phyloP scores from a whole-genome alignment of 2,797 vertebrate genomes.

The Gallinago stenura region DNA sequence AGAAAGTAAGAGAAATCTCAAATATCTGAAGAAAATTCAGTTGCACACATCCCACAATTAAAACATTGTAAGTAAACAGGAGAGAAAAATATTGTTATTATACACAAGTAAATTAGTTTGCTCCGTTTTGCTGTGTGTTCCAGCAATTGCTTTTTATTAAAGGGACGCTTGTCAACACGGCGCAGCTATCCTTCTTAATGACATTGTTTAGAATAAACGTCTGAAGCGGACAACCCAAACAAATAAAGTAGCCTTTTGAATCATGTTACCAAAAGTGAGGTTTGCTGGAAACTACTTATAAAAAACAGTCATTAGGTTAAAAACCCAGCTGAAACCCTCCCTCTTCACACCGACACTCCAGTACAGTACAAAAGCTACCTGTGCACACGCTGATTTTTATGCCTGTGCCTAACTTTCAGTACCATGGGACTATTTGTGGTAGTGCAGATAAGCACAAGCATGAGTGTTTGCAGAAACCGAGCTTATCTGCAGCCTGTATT shows the following conservation, averaged over 20 bases:
- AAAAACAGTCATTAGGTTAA: neutral
- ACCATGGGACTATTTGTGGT: neutral
- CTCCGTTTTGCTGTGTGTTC: neutral
- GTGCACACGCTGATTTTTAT: neutral
- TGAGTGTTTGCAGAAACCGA: slow-evolving; percentile 49
- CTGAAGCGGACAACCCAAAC: neutral
- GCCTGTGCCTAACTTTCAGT: neutral
- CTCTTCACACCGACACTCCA: neutral
- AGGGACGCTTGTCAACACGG: neutral
- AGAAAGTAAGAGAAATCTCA: neutral
- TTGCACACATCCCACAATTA: neutral
- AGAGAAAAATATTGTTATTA: neutral
- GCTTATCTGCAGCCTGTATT: slow-evolving; percentile 3
- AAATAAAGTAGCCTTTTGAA: neutral
- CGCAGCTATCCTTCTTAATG: neutral
- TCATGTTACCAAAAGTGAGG: neutral
- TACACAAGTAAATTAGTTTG: neutral
- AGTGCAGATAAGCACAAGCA: slow-evolving; percentile 15
- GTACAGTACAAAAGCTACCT: neutral
- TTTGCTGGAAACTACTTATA: neutral
- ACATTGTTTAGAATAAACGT: neutral
- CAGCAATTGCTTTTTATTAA: neutral
- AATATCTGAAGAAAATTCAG: neutral
- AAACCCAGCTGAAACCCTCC: neutral
- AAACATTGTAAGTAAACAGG: neutral